phyloP scores from a whole-genome alignment of 2,113 vertebrate genomes.

The Pampusana beccarii region DNA sequence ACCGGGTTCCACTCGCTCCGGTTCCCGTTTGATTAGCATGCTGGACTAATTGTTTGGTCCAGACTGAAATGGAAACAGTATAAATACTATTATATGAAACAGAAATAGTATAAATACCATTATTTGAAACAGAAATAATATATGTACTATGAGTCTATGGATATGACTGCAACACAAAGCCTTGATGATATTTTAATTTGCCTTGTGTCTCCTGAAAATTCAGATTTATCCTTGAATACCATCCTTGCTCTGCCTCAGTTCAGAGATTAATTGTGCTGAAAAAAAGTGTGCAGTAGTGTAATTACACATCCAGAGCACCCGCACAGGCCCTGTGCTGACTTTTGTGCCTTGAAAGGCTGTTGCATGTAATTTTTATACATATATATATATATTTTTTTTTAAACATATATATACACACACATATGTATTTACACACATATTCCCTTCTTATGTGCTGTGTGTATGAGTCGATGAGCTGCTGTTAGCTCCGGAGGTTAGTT shows the following conservation, averaged over 20 bases:
- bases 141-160: not conserved
- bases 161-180: not conserved
- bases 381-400: too few relatives aligned
- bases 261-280: not conserved
- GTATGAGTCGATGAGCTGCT: not conserved
- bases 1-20: not conserved
- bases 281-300: not conserved
- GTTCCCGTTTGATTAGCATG: not conserved
- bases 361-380: not conserved
- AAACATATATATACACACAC: fast-evolving
- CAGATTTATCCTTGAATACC: not conserved
- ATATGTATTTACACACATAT: too few relatives aligned
- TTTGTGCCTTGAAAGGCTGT: not conserved
- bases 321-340: not conserved
- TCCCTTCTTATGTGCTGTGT: too few relatives aligned
- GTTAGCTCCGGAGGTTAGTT: not conserved
- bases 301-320: not conserved
- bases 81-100: not conserved
- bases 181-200: not conserved
- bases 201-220: not conserved
- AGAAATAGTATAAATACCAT: not conserved
- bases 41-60: not conserved
- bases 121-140: not conserved
- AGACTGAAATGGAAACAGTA: not conserved
- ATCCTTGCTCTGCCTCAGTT: not conserved